Percentiles rank a stretch among this genome's conserved stretches.
These are phyloP conservation scores for Epinotia bilunana DNA, from an alignment of 2,888 invertebrate genomes.

Conservation along the genomic window DNA sequence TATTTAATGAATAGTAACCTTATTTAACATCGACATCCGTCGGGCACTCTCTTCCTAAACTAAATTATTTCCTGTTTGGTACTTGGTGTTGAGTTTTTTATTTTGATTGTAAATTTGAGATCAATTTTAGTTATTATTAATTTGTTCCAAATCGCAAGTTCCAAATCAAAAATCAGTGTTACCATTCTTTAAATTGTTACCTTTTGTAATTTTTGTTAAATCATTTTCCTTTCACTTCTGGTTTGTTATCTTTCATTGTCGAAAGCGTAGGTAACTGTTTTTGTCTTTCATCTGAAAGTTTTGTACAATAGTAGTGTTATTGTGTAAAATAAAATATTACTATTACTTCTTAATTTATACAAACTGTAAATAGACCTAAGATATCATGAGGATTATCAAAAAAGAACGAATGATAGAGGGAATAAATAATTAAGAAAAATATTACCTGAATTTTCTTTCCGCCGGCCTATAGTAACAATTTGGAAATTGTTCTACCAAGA, in stretches of 20 bases:
- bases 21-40: slow-evolving; percentile 69
- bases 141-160: slow-evolving; percentile 55
- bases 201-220: slow-evolving; percentile 55
- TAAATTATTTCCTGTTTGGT: slow-evolving; percentile 77
- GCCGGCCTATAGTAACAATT: not conserved
- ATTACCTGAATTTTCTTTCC: slow-evolving; percentile 44
- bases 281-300: slow-evolving; percentile 77
- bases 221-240: slow-evolving; percentile 54
- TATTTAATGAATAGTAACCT: slow-evolving; percentile 74
- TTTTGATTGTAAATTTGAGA: slow-evolving; percentile 65
- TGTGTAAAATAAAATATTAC: slow-evolving; percentile 78
- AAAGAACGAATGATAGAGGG: slow-evolving; percentile 81
- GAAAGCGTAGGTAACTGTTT: slow-evolving; percentile 58
- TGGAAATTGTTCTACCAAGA: not conserved
- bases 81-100: slow-evolving; percentile 78
- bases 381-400: slow-evolving; percentile 79
- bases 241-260: slow-evolving; percentile 52
- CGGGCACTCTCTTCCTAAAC: slow-evolving; percentile 65
- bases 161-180: slow-evolving; percentile 67
- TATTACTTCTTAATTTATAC: slow-evolving; percentile 79
- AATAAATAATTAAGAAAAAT: slow-evolving; percentile 77
- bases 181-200: slow-evolving; percentile 65
- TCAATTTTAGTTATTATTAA: slow-evolving; percentile 63
- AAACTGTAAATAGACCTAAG: slow-evolving; percentile 83
- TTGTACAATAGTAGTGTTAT: slow-evolving; percentile 81